Conservation (phyloP, 2,797 vertebrate genomes). For the Tapirus indicus region DNA sequence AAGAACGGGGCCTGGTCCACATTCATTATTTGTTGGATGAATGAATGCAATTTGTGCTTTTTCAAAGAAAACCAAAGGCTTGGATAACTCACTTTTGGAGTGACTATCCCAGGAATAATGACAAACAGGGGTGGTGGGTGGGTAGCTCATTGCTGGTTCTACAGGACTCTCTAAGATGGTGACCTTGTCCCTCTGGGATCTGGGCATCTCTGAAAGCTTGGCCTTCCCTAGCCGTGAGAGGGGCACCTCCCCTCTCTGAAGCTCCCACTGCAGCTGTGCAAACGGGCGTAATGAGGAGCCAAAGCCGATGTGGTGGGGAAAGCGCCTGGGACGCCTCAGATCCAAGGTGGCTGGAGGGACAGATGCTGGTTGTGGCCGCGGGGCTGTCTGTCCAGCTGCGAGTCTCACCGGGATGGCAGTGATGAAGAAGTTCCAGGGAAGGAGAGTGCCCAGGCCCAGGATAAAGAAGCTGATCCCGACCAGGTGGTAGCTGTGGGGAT, state of each 20-base stretch:
- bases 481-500: constrained; percentile 82
- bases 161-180: not conserved
- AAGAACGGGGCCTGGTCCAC: not conserved
- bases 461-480: constrained; percentile 93
- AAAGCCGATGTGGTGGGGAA: not conserved
- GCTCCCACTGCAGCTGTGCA: not conserved
- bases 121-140: not conserved
- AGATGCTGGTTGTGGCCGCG: not conserved
- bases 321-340: not conserved
- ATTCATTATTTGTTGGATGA: not conserved
- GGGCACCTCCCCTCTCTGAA: not conserved
- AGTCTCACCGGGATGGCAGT: constrained; percentile 93
- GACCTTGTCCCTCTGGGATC: not conserved
- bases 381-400: not conserved
- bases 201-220: not conserved
- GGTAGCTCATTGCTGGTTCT: not conserved
- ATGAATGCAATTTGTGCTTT: not conserved
- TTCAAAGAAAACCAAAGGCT: not conserved
- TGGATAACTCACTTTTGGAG: not conserved
- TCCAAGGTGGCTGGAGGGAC: not conserved
- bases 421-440: constrained; percentile 98
- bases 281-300: not conserved
- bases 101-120: not conserved
- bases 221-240: not conserved
- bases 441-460: constrained; percentile 93